These are phyloP conservation scores for Pecten maximus DNA, from an alignment of 2,888 invertebrate genomes.

Conservation along the genomic window DNA sequence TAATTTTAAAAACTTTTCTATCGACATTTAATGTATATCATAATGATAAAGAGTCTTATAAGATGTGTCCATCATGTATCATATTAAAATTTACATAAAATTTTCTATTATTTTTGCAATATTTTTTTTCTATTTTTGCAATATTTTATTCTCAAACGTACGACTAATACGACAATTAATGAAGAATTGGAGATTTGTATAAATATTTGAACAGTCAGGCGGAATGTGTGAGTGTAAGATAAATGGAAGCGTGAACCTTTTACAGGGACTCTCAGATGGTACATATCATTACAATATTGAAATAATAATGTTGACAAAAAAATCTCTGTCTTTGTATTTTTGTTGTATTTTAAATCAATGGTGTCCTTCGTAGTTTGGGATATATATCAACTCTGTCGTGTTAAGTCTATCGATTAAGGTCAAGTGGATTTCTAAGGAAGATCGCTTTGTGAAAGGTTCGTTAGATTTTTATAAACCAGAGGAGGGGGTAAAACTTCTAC, in stretches of 20 bases:
- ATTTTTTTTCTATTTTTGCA: no score
- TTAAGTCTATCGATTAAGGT: neutral
- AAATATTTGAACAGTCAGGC: neutral
- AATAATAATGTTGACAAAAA: constrained; percentile 33
- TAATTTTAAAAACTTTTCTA: no score
- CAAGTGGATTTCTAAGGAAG: neutral
- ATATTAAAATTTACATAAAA: no score
- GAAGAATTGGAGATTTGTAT: neutral
- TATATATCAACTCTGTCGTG: neutral
- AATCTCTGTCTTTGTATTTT: constrained; percentile 6
- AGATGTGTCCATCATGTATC: no score
- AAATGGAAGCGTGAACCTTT: neutral
- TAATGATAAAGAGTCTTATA: no score
- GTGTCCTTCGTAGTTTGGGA: neutral
- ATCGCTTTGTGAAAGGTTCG: neutral
- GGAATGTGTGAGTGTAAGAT: neutral
- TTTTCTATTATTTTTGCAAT: neutral
- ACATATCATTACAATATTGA: neutral
- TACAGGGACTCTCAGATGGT: neutral
- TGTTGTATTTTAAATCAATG: neutral
- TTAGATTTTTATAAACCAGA: neutral
- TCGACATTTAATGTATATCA: no score
- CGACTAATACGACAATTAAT: neutral
- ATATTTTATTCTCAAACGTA: no score
- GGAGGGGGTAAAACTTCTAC: neutral